Base-by-base conservation (phyloP, 2,888 invertebrate species). In the Caenorhabditis sp. region DNA sequence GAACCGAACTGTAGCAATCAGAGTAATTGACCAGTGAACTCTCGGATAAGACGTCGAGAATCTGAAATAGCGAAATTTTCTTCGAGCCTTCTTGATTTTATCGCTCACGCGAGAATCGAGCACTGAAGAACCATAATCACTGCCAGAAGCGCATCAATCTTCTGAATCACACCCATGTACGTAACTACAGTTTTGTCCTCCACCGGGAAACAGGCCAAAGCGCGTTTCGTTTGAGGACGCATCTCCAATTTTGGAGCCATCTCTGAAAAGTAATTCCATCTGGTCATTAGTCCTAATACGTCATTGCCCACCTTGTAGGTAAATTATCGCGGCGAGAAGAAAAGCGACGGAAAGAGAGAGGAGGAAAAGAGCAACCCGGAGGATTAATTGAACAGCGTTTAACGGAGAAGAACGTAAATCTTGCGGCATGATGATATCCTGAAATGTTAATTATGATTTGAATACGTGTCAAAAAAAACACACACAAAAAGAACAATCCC, bases 141-240 rank as follows among this genome's bases (percentile, higher is more conserved):
- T n/a, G 28, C 31, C 7, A 63, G 19, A n/a, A 58, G 14, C 31
- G 69, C 12, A 28, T 77, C 77, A 0, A 44, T 7, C 16, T 38
- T 14, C 1, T 69, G 70, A 0, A 77, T 28, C 16, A 28, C 31
- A n/a, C 59, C 35, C 63, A 77, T 69, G 19, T 61, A 61, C 2
- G 7, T 8, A 2, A 51, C 41, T 4, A 56, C 31, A 38, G 1
- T 8, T 3, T 22, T 19, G 22, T 77, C 47, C 24, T 70, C 69
- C 22, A 41, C 19, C 3, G 79, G 51, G n/a, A 64, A 79, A 26
- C 79, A 79, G 12, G 63, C 47, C 31, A 54, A 56, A 14, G 22
- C 31, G 16, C 38, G 14, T n/a, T 10, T 41, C 16, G 24, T 31
- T 7, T 56, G 79, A 12, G 35, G 41, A 0, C 64, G 12, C 0